Conservation (phyloP, 2,113 vertebrate genomes). For the Onychostoma macrolepis region DNA sequence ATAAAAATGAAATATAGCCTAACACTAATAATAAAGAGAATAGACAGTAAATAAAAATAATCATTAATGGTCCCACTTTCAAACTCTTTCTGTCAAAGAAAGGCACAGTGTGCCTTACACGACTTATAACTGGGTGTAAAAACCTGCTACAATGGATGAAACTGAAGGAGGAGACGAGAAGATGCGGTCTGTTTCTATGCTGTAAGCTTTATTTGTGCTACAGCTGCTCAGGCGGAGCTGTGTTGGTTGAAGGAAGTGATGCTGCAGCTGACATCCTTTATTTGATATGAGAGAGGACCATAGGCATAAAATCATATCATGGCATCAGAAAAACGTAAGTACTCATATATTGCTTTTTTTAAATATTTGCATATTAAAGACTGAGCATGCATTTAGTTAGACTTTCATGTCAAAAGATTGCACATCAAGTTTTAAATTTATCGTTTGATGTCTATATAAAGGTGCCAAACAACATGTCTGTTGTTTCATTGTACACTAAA, state of each 20-base stretch:
- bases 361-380: background rate
- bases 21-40: too few relatives aligned
- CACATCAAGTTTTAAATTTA: background rate
- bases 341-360: background rate
- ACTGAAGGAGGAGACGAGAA: too few relatives aligned
- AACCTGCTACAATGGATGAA: background rate
- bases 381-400: background rate
- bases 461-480: background rate
- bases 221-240: too few relatives aligned
- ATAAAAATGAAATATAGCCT: too few relatives aligned
- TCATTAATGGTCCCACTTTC: too few relatives aligned
- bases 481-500: background rate
- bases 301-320: background rate
- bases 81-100: too few relatives aligned
- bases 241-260: background rate
- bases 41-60: too few relatives aligned
- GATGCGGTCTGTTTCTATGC: background rate
- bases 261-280: background rate
- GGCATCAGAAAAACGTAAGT: constrained; percentile 8
- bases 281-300: background rate
- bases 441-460: background rate
- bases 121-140: background rate
- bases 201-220: background rate
- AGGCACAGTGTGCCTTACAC: too few relatives aligned
- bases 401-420: background rate